Evolutionary conservation across 2,888 invertebrate genomes (phyloP).

Genomic region (Polymixis lichenea): DNA sequence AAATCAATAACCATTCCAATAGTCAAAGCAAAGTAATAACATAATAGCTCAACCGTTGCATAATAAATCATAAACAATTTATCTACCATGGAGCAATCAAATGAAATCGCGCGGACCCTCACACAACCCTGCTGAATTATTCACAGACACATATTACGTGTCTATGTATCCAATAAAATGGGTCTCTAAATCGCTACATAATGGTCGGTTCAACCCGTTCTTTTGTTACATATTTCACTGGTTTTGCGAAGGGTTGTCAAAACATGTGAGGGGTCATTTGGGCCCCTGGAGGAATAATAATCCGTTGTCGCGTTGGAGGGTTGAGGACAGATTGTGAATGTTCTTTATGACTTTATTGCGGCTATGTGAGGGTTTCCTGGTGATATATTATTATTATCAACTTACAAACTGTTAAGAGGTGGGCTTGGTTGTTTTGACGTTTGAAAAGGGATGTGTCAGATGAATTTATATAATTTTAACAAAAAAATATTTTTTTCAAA

Average conservation of each 20-base stretch:
- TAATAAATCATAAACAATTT: conserved; percentile 74
- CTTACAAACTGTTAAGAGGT: conserved; percentile 14
- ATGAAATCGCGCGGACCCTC: conserved; percentile 73
- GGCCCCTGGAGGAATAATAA: conserved; percentile 75
- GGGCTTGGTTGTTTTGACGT: conserved; percentile 12
- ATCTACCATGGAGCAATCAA: conserved; percentile 75
- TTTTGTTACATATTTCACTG: conserved; percentile 88
- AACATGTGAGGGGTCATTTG: conserved; percentile 78
- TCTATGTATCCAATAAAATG: conserved; percentile 79
- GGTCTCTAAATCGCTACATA: conserved; percentile 78
- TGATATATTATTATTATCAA: conserved; percentile 48
- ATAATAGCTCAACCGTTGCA: conserved; percentile 46
- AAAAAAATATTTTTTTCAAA: not conserved
- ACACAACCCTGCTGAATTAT: conserved; percentile 76
- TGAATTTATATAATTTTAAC: not conserved
- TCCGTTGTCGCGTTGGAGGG: conserved; percentile 69
- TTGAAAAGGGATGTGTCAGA: not conserved
- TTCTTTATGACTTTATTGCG: conserved; percentile 57
- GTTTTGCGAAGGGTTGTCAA: conserved; percentile 78
- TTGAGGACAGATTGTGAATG: conserved; percentile 65
- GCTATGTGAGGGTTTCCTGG: conserved; percentile 30
- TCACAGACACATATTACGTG: conserved; percentile 75
- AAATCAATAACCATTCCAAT: conserved; percentile 47
- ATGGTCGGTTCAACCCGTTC: conserved; percentile 79
- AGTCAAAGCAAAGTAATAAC: conserved; percentile 54